Percentiles rank a stretch among this genome's conserved stretches.
Evolutionary conservation across 2,888 invertebrate genomes (phyloP).

Genomic region (Beris morrisii): DNA sequence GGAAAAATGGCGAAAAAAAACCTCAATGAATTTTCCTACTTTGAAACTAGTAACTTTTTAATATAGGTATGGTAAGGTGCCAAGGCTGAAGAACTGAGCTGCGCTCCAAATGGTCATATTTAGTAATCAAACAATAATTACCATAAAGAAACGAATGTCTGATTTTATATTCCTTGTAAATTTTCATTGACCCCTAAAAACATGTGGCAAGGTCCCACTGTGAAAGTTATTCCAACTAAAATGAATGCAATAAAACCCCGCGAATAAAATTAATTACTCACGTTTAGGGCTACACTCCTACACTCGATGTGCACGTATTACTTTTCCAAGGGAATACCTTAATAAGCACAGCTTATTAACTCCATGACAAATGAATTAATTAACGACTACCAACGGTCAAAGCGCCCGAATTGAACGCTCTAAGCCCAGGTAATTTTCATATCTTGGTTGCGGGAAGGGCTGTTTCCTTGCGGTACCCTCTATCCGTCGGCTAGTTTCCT

Average conservation of each 20-base stretch:
- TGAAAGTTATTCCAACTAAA: background rate
- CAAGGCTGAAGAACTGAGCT: no score
- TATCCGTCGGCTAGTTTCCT: no score
- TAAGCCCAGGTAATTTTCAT: no score
- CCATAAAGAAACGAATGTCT: background rate
- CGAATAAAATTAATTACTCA: slow-evolving; percentile 30
- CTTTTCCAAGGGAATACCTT: slow-evolving; percentile 18
- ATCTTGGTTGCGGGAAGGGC: no score
- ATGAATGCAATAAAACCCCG: slow-evolving; percentile 13
- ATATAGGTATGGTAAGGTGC: no score
- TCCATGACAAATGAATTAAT: slow-evolving; percentile 34
- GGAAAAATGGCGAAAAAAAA: no score
- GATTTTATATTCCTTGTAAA: background rate
- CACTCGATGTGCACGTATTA: slow-evolving; percentile 10
- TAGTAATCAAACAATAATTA: no score
- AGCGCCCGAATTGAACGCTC: no score
- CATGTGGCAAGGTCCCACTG: background rate
- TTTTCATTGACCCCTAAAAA: background rate
- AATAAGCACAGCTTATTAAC: slow-evolving; percentile 31
- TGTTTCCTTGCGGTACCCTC: no score
- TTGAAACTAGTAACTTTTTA: no score
- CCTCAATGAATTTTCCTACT: no score
- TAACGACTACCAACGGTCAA: background rate
- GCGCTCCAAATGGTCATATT: no score
- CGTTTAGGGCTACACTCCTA: slow-evolving; percentile 15